Conservation (phyloP, 2,113 vertebrate species). For the Heterocephalus glaber region DNA sequence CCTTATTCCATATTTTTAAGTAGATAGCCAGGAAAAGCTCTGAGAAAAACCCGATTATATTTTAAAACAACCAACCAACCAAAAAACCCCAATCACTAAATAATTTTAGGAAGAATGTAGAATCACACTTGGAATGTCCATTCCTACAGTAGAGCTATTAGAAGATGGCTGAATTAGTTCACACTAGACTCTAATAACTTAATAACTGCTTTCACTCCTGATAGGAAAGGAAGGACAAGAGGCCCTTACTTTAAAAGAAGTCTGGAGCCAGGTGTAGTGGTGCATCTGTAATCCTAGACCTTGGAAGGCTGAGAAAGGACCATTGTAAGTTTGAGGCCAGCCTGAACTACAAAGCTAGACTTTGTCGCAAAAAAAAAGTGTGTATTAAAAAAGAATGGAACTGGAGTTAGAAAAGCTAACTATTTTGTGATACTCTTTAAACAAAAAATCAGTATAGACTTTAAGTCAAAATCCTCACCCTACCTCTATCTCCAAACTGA, state of each 20-base stretch:
- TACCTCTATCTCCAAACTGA: background rate
- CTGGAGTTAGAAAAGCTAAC: background rate
- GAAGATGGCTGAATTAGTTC: background rate
- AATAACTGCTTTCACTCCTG: background rate
- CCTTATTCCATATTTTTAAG: background rate
- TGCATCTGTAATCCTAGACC: background rate
- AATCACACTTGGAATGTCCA: background rate
- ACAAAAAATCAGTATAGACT: background rate
- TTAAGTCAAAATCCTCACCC: background rate
- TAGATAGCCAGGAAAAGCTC: background rate
- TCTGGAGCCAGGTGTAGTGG: background rate
- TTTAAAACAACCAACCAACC: background rate
- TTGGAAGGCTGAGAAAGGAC: background rate
- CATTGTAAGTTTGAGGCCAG: background rate
- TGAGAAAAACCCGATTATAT: slow-evolving; percentile 26
- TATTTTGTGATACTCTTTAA: slow-evolving; percentile 19
- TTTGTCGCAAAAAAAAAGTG: background rate
- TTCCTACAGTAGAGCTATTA: background rate
- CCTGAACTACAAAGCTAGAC: background rate
- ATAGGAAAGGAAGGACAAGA: background rate
- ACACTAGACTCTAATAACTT: background rate
- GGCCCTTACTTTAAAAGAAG: background rate
- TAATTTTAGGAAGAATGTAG: background rate
- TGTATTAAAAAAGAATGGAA: slow-evolving; percentile 37
- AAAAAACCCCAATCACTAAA: background rate